Evolutionary conservation across 2,113 vertebrate species (phyloP).

Genomic region (Perca schrenkii): DNA sequence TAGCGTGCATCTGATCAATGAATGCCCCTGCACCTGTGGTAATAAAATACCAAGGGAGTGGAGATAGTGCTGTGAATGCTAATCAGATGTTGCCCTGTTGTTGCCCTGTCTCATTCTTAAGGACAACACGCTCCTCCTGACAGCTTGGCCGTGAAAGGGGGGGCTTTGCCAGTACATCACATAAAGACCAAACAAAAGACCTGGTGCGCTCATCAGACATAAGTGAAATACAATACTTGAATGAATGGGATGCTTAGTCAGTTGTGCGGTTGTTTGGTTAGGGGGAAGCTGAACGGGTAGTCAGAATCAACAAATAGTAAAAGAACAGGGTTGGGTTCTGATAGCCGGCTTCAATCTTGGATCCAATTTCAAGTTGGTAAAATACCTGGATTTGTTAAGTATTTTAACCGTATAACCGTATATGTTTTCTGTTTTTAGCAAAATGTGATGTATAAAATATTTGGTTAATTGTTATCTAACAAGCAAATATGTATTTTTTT

Average conservation of each 20-base stretch:
- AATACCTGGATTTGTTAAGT: conserved; percentile 11
- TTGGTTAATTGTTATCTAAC: background rate
- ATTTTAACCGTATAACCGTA: too few species aligned
- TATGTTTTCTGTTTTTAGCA: background rate
- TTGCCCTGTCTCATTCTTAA: conserved; percentile 77
- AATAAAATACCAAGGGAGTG: conserved; percentile 86
- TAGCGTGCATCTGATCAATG: conserved; percentile 87
- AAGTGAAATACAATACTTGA: conserved; percentile 77
- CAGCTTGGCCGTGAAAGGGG: conserved; percentile 73
- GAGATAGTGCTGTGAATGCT: conserved; percentile 82
- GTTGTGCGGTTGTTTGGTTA: conserved; percentile 61
- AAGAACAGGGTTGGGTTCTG: background rate
- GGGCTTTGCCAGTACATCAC: conserved; percentile 73
- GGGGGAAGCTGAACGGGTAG: background rate
- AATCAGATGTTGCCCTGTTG: conserved; percentile 84
- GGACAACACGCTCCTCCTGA: conserved; percentile 80
- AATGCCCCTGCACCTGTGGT: conserved; percentile 88
- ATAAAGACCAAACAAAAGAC: conserved; percentile 68
- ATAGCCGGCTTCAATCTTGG: background rate
- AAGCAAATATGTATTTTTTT: background rate
- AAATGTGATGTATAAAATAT: background rate
- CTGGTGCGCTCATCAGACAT: conserved; percentile 64
- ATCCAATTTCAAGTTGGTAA: background rate
- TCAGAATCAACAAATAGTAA: conserved; percentile 27
- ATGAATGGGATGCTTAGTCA: conserved; percentile 71